These are phyloP conservation scores for Sebastes iracundus DNA, from an alignment of 2,797 vertebrate species.

Conservation along the genomic window DNA sequence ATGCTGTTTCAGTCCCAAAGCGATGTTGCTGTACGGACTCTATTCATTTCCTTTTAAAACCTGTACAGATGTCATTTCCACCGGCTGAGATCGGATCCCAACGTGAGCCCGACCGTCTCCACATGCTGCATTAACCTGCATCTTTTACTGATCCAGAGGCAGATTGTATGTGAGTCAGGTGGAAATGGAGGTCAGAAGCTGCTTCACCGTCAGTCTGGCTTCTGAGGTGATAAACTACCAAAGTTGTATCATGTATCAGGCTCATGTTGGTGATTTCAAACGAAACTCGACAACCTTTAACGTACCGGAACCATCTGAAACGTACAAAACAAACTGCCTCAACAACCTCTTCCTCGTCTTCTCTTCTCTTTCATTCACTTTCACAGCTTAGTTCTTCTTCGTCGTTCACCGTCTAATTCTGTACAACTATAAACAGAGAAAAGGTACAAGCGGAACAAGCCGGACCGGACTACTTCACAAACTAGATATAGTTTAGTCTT, in stretches of 20 bases:
- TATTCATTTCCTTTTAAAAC: not conserved
- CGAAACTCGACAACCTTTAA: not conserved
- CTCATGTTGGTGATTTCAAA: slow-evolving; percentile 2
- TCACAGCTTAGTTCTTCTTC: not conserved
- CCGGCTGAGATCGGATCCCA: not conserved
- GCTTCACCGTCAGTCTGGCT: too few relatives aligned
- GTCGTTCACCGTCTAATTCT: not conserved
- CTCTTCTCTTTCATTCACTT: not conserved
- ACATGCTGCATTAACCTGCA: not conserved
- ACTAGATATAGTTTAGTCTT: too few relatives aligned
- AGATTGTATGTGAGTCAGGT: not conserved
- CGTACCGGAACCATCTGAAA: slow-evolving; percentile 11
- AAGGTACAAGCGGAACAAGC: too few relatives aligned
- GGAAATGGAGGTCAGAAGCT: too few relatives aligned
- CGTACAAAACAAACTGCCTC: not conserved
- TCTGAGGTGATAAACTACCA: not conserved
- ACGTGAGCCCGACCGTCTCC: not conserved
- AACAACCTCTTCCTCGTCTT: rapidly evolving
- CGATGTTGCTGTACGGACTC: not conserved
- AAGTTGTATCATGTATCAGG: not conserved
- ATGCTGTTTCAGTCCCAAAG: not conserved
- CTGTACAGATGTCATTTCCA: not conserved
- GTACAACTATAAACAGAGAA: not conserved
- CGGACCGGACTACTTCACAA: too few relatives aligned
- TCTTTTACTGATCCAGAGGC: not conserved